phyloP scores from a whole-genome alignment of 2,888 invertebrate genomes.

The Yponomeuta evonymella region DNA sequence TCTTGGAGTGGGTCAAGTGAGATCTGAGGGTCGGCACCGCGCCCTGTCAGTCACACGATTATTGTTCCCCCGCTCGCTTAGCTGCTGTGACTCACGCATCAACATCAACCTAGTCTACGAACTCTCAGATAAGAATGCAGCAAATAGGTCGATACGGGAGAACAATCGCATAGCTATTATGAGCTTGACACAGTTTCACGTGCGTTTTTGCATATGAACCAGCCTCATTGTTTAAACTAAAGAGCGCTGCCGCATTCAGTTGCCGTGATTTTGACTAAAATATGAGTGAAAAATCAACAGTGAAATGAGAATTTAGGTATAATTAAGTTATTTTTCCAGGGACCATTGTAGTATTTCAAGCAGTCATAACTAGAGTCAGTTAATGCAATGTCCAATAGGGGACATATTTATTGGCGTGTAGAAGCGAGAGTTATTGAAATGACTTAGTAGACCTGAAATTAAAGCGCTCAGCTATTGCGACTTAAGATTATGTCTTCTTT shows the following conservation, averaged over 20 bases:
- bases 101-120: conserved; percentile 43
- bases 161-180: conserved; percentile 49
- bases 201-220: not conserved
- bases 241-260: too few relatives aligned
- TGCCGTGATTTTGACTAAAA: too few relatives aligned
- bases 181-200: conserved; percentile 57
- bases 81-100: conserved; percentile 62
- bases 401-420: not conserved
- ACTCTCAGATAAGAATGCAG: conserved; percentile 58
- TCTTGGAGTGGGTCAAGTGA: conserved; percentile 51
- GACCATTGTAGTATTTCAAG: not conserved
- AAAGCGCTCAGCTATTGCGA: not conserved
- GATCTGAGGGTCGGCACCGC: conserved; percentile 61
- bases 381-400: not conserved
- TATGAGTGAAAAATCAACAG: not conserved
- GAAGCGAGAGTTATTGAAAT: not conserved
- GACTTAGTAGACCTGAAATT: not conserved
- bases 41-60: conserved; percentile 60
- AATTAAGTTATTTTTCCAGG: not conserved
- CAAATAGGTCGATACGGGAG: conserved; percentile 63
- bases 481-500: not conserved
- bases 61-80: conserved; percentile 43
- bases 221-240: too few relatives aligned
- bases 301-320: not conserved
- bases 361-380: not conserved